A percentile compares a stretch with the other conserved stretches of the same genome.
Evolutionary conservation across 2,797 vertebrate genomes (phyloP).

Genomic region (Poeciliopsis infans): DNA sequence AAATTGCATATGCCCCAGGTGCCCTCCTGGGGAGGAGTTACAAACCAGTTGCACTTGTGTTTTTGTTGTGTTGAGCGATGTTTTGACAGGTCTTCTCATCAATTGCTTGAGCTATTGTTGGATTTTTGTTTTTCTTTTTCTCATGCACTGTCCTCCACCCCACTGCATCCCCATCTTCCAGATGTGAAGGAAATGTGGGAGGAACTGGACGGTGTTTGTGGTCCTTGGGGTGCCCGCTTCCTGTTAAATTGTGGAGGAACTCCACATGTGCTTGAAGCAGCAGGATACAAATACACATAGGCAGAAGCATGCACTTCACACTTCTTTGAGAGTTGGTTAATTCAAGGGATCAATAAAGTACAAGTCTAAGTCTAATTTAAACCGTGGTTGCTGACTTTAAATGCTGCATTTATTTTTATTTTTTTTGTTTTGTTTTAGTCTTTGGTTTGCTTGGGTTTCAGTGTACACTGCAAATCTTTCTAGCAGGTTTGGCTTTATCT

Average conservation of each 20-base stretch:
- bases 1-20: slow-evolving; percentile 55
- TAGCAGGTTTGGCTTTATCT: slow-evolving; percentile 24
- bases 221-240: slow-evolving; percentile 76
- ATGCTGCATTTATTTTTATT: not conserved
- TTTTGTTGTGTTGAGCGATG: slow-evolving; percentile 25
- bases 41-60: slow-evolving; percentile 54
- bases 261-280: slow-evolving; percentile 67
- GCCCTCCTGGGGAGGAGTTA: slow-evolving; percentile 29
- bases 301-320: slow-evolving; percentile 1
- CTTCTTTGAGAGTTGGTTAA: slow-evolving; percentile 5
- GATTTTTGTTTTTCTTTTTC: not conserved
- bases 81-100: slow-evolving; percentile 23
- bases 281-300: slow-evolving; percentile 31
- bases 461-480: not conserved
- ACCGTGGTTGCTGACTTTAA: slow-evolving; percentile 12
- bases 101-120: slow-evolving; percentile 4
- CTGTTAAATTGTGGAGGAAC: slow-evolving; percentile 70
- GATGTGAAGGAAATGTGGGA: slow-evolving; percentile 73
- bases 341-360: no score
- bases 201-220: slow-evolving; percentile 68
- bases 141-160: slow-evolving; percentile 4
- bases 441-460: slow-evolving; percentile 15
- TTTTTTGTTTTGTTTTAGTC: not conserved
- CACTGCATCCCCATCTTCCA: slow-evolving; percentile 47
- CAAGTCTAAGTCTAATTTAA: no score